Evolutionary conservation across 2,888 invertebrate genomes (phyloP).

Genomic region (Diplazon laetatorius): DNA sequence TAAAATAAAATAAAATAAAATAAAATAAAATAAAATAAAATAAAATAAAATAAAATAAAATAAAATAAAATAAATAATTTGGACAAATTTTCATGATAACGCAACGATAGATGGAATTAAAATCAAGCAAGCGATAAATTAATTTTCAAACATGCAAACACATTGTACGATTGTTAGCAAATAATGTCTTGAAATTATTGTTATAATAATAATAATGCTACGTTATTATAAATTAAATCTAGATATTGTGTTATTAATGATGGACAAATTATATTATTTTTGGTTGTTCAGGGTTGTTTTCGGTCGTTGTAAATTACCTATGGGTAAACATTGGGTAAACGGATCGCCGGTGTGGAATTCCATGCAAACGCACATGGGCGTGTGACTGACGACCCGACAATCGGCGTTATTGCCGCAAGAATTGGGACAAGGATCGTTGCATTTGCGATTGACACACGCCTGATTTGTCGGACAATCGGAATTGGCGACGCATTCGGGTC

Average conservation of each 20-base stretch:
- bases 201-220: not conserved
- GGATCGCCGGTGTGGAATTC: conserved; percentile 85
- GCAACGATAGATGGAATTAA: no score
- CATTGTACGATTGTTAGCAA: not conserved
- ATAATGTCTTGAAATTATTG: not conserved
- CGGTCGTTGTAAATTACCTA: conserved; percentile 85
- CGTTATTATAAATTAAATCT: no score
- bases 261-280: no score
- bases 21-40: no score
- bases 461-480: conserved; percentile 89
- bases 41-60: no score
- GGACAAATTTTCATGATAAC: no score
- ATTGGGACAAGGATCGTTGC: conserved; percentile 89
- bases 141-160: conserved; percentile 23
- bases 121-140: conserved; percentile 35
- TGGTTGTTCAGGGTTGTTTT: no score
- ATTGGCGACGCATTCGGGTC: conserved; percentile 90
- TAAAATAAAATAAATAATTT: no score
- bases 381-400: conserved; percentile 90
- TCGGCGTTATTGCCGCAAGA: conserved; percentile 89
- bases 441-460: conserved; percentile 91
- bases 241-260: no score
- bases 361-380: conserved; percentile 88
- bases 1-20: no score
- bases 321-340: conserved; percentile 85